These are phyloP conservation scores for Pagetopsis macropterus DNA, from an alignment of 2,797 vertebrate genomes.

Conservation along the genomic window DNA sequence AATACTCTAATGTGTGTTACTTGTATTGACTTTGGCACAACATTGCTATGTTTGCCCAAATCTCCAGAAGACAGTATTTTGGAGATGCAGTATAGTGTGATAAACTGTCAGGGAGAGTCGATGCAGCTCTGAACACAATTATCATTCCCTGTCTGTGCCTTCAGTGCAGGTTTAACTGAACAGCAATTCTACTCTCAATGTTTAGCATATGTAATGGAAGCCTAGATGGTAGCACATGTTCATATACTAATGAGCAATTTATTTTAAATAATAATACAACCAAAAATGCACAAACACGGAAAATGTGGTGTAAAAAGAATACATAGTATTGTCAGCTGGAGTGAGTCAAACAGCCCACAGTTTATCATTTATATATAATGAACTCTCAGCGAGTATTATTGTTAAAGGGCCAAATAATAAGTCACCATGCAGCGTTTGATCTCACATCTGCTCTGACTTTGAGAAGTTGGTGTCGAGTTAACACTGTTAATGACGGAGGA, in stretches of 20 bases:
- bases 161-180: constrained; percentile 31
- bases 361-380: constrained; percentile 36
- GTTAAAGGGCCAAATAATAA: constrained; percentile 14
- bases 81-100: constrained; percentile 16
- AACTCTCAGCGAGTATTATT: constrained; percentile 50
- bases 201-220: neutral
- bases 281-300: neutral
- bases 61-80: neutral
- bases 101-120: constrained; percentile 24
- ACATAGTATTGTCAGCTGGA: neutral
- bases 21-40: neutral
- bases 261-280: neutral
- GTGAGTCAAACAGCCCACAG: constrained; percentile 6
- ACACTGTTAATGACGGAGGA: constrained; percentile 25
- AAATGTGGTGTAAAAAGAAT: neutral
- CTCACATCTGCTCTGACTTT: constrained; percentile 20
- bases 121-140: constrained; percentile 27
- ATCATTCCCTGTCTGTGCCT: constrained; percentile 14
- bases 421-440: neutral
- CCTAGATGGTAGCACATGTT: neutral
- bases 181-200: neutral
- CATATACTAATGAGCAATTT: too few species aligned
- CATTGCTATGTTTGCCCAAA: neutral
- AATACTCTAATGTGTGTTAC: neutral
- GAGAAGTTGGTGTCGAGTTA: constrained; percentile 18